Evolutionary conservation across 1,140 invertebrate species (phyloP), one percentile per base, ranked within the genome.

Genomic region (Leptinotarsa lineolata): DNA sequence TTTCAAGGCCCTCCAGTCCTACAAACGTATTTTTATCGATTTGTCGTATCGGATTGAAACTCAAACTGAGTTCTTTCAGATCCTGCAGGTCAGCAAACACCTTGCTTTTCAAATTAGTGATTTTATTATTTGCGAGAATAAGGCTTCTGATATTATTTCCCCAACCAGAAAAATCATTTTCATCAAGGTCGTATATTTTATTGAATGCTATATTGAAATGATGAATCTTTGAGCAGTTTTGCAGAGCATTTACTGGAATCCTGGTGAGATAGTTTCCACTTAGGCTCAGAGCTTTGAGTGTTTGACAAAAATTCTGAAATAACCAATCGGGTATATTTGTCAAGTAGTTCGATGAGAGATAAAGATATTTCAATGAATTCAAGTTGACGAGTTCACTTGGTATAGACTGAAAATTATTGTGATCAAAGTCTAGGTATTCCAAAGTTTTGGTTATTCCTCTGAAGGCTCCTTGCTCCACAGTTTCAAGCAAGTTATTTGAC

Each of bases 181-280:
- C 88, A 59, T 89, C 86, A 65, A 97, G 89, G 77, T 92, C 89
- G 39, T 88, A 88, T 78, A 97, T 95, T 77, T 90, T 90, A 82
- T 97, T 97, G 81, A 96, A 95, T 39, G 93, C 94, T 72, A 96
- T 88, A 85, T 96, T 95, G 63, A 97, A 87, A 84, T 95, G 94
- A 13, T 92, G 87, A 59, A 97, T 85, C 72, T 88, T 89, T 5
- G 89, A 89, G 78, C 93, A 91, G 80, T 90, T 88, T 77, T 87
- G 87, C 20, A 97, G 82, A 0, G 91, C 88, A 24, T 89, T 82
- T 12, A 88, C 87, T 3, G 95, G 94, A 22, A 96, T 89, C 61
- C 86, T 85, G 65, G 87, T 89, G 72, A 96, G 87, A 80, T 89
- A 90, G 84, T 96, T 96, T 1, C 93, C 93, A 30, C 92, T 92